A percentile compares a stretch with the other conserved stretches of the same genome.
phyloP scores from a whole-genome alignment of 2,113 vertebrate genomes.

The Dasypus novemcinctus region DNA sequence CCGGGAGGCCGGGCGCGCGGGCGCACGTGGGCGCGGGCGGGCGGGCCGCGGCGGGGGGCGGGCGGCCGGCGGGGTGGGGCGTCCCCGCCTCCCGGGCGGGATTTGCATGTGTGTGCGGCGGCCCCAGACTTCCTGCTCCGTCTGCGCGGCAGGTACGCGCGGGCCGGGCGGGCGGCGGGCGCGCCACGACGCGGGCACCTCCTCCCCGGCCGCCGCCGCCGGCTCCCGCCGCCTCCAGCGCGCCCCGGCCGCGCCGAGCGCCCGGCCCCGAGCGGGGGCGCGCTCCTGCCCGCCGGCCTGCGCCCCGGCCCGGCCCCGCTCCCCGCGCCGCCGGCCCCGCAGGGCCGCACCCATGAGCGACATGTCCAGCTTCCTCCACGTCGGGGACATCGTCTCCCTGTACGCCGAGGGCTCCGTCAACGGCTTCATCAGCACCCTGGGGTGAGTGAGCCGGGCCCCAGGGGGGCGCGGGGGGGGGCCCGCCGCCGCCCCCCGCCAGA shows the following conservation, averaged over 20 bases:
- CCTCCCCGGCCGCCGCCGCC: constrained; percentile 45
- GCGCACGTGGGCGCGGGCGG: constrained; percentile 63
- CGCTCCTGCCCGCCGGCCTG: neutral
- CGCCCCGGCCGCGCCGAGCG: neutral
- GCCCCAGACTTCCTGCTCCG: constrained; percentile 76
- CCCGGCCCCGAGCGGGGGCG: neutral
- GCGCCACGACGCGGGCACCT: constrained; percentile 34
- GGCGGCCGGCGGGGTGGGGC: constrained; percentile 50
- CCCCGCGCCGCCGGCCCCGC: neutral
- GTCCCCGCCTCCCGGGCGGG: constrained; percentile 71
- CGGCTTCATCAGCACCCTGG: constrained; percentile 98
- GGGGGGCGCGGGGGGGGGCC: neutral
- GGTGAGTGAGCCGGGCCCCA: constrained; percentile 83
- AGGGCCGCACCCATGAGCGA: constrained; percentile 87
- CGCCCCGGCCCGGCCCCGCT: neutral
- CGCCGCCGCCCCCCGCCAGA: neutral
- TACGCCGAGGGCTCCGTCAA: constrained; percentile 98
- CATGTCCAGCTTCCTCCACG: constrained; percentile 98
- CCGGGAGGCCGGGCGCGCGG: neutral
- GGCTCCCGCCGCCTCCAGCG: constrained; percentile 8
- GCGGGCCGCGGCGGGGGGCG: neutral
- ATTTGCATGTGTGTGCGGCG: constrained; percentile 68
- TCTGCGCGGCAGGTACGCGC: constrained; percentile 70
- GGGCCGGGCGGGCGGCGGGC: constrained; percentile 3
- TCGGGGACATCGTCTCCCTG: constrained; percentile 98